Evolutionary conservation across 2,888 invertebrate genomes (phyloP).

Genomic region (Drosophila meridiana): DNA sequence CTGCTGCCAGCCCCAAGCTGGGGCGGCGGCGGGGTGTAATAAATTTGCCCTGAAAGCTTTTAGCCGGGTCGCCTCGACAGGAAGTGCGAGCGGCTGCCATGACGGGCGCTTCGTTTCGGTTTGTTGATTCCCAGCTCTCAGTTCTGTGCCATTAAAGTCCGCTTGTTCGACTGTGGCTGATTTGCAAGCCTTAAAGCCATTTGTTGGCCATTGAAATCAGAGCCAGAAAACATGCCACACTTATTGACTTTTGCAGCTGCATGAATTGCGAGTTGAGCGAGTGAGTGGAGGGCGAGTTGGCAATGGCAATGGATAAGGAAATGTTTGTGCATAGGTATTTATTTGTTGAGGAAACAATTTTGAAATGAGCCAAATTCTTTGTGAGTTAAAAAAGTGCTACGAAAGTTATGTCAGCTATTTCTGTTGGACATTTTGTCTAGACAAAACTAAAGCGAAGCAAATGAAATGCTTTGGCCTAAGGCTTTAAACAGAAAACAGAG

Average conservation of each 20-base stretch:
- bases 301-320: slow-evolving; percentile 15
- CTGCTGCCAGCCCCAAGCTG: slow-evolving; percentile 35
- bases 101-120: slow-evolving; percentile 66
- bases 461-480: not conserved
- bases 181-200: slow-evolving; percentile 73
- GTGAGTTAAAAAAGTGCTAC: not conserved
- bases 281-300: not conserved
- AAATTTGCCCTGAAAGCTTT: slow-evolving; percentile 70
- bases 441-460: not conserved
- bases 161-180: slow-evolving; percentile 65
- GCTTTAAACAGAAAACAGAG: not conserved
- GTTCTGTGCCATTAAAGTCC: slow-evolving; percentile 68
- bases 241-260: slow-evolving; percentile 73
- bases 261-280: slow-evolving; percentile 13
- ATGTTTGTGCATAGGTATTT: slow-evolving; percentile 32
- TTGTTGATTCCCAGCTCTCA: slow-evolving; percentile 58
- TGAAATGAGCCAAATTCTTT: not conserved
- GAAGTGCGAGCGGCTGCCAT: slow-evolving; percentile 54
- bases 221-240: slow-evolving; percentile 61
- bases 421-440: not conserved
- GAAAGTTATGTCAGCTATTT: not conserved
- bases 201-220: slow-evolving; percentile 69
- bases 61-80: slow-evolving; percentile 40
- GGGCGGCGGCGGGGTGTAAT: slow-evolving; percentile 20
- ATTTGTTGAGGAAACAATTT: not conserved